Percentiles rank a stretch among this genome's conserved stretches.
These are phyloP conservation scores for Tenualosa thibaudeaui DNA, from an alignment of 2,797 vertebrate species.

Conservation along the genomic window DNA sequence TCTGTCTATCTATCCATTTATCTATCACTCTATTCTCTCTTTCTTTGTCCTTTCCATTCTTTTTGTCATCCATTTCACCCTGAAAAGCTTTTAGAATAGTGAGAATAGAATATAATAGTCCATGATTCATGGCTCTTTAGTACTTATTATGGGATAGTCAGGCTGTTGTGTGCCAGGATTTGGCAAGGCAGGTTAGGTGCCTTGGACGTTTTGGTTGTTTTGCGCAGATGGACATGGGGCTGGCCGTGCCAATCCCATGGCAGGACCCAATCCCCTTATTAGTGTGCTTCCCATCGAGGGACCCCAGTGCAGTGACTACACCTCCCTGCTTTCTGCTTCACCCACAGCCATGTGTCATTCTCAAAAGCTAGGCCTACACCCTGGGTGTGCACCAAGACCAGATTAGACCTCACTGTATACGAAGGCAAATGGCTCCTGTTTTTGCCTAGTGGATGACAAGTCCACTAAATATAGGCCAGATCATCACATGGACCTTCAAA, in stretches of 20 bases:
- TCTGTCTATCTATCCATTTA: not conserved
- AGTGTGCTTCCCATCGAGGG: not conserved
- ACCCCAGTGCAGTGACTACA: conserved; percentile 11
- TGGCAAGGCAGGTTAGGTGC: not conserved
- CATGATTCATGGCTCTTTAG: not conserved
- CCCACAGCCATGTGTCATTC: not conserved
- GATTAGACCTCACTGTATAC: not conserved
- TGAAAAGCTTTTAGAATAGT: not conserved
- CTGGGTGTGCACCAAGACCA: not conserved
- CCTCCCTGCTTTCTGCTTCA: not conserved
- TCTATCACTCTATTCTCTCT: not conserved
- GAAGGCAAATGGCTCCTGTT: not conserved
- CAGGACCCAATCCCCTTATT: not conserved
- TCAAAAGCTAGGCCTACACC: not conserved
- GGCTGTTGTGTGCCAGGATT: not conserved
- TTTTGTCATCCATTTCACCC: not conserved
- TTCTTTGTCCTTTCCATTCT: conserved; percentile 16
- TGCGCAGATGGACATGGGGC: not conserved
- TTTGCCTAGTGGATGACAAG: not conserved
- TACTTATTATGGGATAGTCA: not conserved
- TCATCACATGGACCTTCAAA: not conserved
- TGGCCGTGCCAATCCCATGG: not conserved
- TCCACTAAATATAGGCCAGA: not conserved
- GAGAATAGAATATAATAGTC: not conserved
- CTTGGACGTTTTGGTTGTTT: not conserved